Evolutionary conservation across 2,888 invertebrate genomes (phyloP).

Genomic region (Seira musarum): DNA sequence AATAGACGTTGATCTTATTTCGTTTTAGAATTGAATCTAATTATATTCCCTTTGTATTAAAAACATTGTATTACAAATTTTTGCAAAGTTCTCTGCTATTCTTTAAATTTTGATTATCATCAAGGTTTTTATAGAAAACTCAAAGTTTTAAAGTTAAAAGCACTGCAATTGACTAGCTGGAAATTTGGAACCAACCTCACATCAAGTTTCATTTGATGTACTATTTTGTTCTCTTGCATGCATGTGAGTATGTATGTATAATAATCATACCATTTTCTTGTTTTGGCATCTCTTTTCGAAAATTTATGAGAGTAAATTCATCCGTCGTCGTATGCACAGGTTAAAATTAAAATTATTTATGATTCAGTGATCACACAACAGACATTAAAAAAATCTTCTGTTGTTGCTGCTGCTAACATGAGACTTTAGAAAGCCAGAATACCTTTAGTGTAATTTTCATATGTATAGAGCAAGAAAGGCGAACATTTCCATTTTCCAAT

Average conservation of each 20-base stretch:
- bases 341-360: constrained; percentile 53
- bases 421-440: neutral
- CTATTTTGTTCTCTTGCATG: constrained; percentile 20
- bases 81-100: too few species aligned
- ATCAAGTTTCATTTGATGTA: too few species aligned
- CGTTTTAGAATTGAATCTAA: too few species aligned
- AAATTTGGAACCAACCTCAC: too few species aligned
- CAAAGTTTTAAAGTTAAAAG: too few species aligned
- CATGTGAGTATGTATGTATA: neutral
- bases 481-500: constrained; percentile 26
- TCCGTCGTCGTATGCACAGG: constrained; percentile 24
- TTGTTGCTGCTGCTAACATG: neutral
- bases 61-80: too few species aligned
- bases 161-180: too few species aligned
- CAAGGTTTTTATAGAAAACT: too few species aligned
- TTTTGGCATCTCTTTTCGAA: constrained; percentile 3
- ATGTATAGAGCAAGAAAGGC: constrained; percentile 10
- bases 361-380: constrained; percentile 35
- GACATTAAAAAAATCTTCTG: neutral
- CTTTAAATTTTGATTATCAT: too few species aligned
- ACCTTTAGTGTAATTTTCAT: neutral
- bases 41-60: too few species aligned
- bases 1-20: too few species aligned
- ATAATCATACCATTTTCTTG: neutral
- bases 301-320: constrained; percentile 4